Conservation (phyloP, 1,140 invertebrate species). For the Eciton burchellii region DNA sequence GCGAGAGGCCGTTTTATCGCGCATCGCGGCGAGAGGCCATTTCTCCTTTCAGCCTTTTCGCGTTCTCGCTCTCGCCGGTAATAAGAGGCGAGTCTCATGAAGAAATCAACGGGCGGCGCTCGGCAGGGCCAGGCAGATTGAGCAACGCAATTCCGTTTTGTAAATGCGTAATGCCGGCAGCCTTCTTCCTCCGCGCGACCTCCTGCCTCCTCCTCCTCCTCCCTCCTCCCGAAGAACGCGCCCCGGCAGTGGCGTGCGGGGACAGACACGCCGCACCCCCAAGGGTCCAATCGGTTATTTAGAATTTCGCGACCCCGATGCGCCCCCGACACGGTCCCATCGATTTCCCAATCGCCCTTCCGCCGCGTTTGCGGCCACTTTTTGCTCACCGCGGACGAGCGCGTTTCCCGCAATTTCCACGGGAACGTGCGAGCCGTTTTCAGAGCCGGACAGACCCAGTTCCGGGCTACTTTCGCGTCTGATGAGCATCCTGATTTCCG, state of each 20-base stretch:
- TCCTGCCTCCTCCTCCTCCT: too few species aligned
- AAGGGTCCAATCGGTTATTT: conserved; percentile 79
- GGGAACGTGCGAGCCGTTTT: conserved; percentile 11
- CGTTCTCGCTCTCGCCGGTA: background rate
- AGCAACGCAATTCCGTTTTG: conserved; percentile 80
- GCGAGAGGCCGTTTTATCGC: conserved; percentile 20
- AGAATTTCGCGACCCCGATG: conserved; percentile 73
- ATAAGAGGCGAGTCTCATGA: conserved; percentile 65
- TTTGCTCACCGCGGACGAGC: conserved; percentile 36
- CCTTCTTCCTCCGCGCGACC: conserved; percentile 33
- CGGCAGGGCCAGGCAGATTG: conserved; percentile 62
- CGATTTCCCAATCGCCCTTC: conserved; percentile 68
- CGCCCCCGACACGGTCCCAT: conserved; percentile 56
- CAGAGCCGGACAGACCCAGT: background rate
- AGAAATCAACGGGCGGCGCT: conserved; percentile 61
- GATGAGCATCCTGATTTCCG: conserved; percentile 33
- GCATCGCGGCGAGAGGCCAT: background rate
- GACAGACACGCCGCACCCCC: conserved; percentile 65
- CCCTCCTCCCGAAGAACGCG: conserved; percentile 52
- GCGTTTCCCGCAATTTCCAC: conserved; percentile 34
- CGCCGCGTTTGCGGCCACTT: conserved; percentile 27
- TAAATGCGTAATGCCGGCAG: conserved; percentile 74
- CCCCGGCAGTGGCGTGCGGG: background rate
- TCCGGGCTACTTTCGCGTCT: background rate
- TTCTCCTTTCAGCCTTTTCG: background rate